Conservation (phyloP, 1,140 invertebrate genomes). For the Drosophila carrolli region DNA sequence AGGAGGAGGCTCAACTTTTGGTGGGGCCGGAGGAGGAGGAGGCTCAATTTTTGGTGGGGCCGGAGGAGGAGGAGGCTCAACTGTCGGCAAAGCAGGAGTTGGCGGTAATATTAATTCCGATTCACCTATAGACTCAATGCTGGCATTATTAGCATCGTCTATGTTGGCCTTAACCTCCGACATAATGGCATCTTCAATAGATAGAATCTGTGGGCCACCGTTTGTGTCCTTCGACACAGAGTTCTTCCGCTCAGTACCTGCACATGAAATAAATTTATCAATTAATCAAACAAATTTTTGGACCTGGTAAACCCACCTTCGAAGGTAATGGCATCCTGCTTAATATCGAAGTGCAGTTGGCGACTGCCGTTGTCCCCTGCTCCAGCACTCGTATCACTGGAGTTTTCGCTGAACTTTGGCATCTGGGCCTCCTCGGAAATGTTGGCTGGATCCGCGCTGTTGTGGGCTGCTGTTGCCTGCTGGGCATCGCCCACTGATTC, state of each 20-base stretch:
- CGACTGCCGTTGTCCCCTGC: slow-evolving; percentile 13
- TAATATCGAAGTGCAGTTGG: slow-evolving; percentile 81
- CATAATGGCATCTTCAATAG: slow-evolving; percentile 74
- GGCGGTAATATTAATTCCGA: background rate
- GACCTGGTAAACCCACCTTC: slow-evolving; percentile 48
- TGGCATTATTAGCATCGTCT: slow-evolving; percentile 37
- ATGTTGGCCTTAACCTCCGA: slow-evolving; percentile 68
- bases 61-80: slow-evolving; percentile 2
- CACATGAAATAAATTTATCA: background rate
- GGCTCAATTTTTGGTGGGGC: slow-evolving; percentile 1
- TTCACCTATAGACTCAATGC: slow-evolving; percentile 14
- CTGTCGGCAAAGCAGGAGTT: background rate
- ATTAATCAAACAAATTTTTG: background rate
- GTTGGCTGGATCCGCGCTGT: slow-evolving; percentile 52
- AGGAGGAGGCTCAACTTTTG: slow-evolving; percentile 6
- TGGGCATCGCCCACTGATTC: slow-evolving; percentile 36
- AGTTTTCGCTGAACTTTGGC: slow-evolving; percentile 81
- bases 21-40: slow-evolving; percentile 4
- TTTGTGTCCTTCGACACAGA: slow-evolving; percentile 41
- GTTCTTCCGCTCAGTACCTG: slow-evolving; percentile 77
- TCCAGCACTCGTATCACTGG: slow-evolving; percentile 42
- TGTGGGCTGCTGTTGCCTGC: slow-evolving; percentile 20
- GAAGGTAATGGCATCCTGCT: slow-evolving; percentile 83
- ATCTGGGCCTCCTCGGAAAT: slow-evolving; percentile 83
- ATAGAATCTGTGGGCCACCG: slow-evolving; percentile 17